Evolutionary conservation across 2,888 invertebrate species (phyloP), one percentile per base, ranked within the genome.

Genomic region (Baccha elongata): DNA sequence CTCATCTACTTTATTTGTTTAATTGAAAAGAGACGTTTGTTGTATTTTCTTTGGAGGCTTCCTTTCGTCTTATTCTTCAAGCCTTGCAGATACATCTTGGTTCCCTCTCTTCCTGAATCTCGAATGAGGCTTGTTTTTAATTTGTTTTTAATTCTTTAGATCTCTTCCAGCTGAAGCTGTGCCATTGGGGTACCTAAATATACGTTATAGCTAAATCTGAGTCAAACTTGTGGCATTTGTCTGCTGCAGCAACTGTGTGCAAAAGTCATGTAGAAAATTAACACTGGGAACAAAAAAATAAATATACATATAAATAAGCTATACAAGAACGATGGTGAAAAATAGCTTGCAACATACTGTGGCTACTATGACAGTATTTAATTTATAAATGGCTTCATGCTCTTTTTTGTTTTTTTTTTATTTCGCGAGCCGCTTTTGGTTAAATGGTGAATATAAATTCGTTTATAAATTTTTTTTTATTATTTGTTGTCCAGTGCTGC

Each of bases 281-380:
- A 87, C 87, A 87, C 87, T 88, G 86, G 86, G 71, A 84, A 84
- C 58, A 75, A 67, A 73, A 81, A 86, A 85, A 86, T 85, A 85
- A 86, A 86, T 84, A n/a, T 15, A 68, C 17, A 73, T 44, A 69
- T 69, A 52, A 60, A 7, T 60, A 44, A 60, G 44, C 60, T 60
- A 60, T 75, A 44, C 64, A 87, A 86, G 85, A 87, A 85, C 86
- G 87, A 89, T 88, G 87, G 87, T 89, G 88, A 88, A 88, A 88
- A 88, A 88, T 88, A 83, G 87, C 85, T 86, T 87, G 88, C 88
- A 89, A 88, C 88, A 88, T 89, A 88, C 88, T 88, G 88, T 84
- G 78, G 75, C 84, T 80, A 74, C 78, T 76, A 72, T 78, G 83
- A 83, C 83, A 83, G 83, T 83, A 83, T 83, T 83, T 83, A 78